phyloP scores from a whole-genome alignment of 2,888 invertebrate genomes.

The Venusia cambrica region DNA sequence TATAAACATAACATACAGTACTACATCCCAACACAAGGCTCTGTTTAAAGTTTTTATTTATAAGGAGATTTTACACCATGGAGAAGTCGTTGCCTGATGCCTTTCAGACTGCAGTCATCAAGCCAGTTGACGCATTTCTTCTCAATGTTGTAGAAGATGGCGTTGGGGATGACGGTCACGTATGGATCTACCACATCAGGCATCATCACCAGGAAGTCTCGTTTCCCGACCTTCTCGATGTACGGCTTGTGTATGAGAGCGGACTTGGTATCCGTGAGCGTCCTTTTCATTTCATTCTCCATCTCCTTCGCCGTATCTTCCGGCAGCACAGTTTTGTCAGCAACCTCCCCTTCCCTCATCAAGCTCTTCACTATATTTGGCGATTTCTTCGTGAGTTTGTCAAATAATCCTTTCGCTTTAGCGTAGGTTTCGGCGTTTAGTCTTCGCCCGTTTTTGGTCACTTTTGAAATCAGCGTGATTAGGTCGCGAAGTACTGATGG shows the following conservation, averaged over 20 bases:
- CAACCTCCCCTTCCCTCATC: conserved; percentile 1
- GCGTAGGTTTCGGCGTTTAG: conserved; percentile 4
- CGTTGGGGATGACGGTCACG: conserved; percentile 59
- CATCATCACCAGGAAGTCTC: conserved; percentile 57
- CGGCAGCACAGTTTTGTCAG: neutral
- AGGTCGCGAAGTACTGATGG: conserved; percentile 4
- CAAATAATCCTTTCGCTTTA: conserved; percentile 8
- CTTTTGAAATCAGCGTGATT: conserved; percentile 1
- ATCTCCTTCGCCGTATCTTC: conserved; percentile 36
- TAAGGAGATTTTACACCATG: conserved; percentile 31
- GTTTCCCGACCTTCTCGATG: conserved; percentile 45
- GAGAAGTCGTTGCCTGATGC: conserved; percentile 47
- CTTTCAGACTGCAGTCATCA: conserved; percentile 57
- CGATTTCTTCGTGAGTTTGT: conserved; percentile 12
- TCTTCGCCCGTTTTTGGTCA: conserved; percentile 4
- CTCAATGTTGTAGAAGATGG: conserved; percentile 55
- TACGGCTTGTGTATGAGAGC: conserved; percentile 45
- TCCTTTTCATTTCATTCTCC: conserved; percentile 29
- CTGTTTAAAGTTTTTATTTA: too few species aligned
- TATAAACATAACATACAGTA: too few species aligned
- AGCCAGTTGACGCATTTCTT: conserved; percentile 68
- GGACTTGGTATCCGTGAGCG: too few species aligned
- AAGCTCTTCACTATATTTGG: conserved; percentile 4
- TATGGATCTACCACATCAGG: conserved; percentile 41
- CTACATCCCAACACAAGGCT: too few species aligned